Base-by-base conservation (phyloP, 2,113 vertebrate species). In the Psittacula cyanocephala region DNA sequence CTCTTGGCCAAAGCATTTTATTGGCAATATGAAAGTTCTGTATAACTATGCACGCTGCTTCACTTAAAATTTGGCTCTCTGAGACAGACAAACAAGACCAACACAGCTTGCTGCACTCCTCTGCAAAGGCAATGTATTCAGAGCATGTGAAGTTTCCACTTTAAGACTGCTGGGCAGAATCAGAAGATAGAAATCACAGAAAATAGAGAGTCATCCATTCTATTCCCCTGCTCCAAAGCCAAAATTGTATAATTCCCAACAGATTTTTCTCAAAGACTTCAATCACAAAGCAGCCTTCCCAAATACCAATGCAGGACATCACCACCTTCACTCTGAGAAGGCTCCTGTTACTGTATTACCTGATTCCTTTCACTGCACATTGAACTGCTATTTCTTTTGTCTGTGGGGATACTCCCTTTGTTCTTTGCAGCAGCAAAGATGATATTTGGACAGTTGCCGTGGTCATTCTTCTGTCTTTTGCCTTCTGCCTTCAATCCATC, bases 41-140 rank as follows among this genome's bases (percentile, higher is more conserved):
- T 35, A 39, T 70, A 53, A 78, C 84, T 71, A 3, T 81, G 53
- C 72, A 74, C 2, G 13, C 47, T 88, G 59, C 91, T 95, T 75
- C 50, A 68, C 39, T 95, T 96, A 92, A 69, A 81, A 84, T 35
- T 81, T 95, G 94, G 79, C 82, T 47, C 63, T 76, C 75, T 39
- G 44, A 63, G 88, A 5, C 6, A 62, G 74, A 71, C 79, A 78
- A 94, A 69, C 14, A 65, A 74, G 88, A 62, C 28, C 37, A 86
- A 62, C 23, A 11, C 4, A 49, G 46, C 28, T 67, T 63, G 59
- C 67, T 87, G 67, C 59, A 39, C 69, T 93, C 77, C 24, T 3
- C 57, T 82, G 59, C 60, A 63, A 53, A 92, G 81, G 59, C 41
- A 7, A 46, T 24, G 22, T 28, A 17, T 68, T 76, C 47, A 77